Evolutionary conservation across 2,797 vertebrate genomes (phyloP).

Genomic region (Chaetophractus vellerosus): DNA sequence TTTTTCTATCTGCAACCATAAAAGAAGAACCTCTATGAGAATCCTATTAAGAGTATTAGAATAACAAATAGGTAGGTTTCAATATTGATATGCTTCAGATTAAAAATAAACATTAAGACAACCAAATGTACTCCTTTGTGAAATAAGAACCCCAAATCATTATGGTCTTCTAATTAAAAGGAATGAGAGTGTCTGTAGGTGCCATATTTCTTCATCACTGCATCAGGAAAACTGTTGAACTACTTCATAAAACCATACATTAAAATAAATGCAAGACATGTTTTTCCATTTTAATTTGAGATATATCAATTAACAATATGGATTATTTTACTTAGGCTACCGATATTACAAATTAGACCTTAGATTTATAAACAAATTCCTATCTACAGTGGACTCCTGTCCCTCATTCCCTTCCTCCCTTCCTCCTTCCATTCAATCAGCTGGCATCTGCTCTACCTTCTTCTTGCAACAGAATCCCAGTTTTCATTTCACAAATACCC

Average conservation of each 20-base stretch:
- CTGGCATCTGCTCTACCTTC: not conserved
- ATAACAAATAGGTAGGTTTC: slow-evolving; percentile 5
- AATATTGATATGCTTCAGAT: slow-evolving; percentile 30
- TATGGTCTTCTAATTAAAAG: not conserved
- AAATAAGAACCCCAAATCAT: not conserved
- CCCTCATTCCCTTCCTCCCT: not conserved
- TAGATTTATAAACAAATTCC: slow-evolving; percentile 16
- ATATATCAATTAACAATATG: not conserved
- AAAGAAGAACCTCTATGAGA: not conserved
- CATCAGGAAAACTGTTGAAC: not conserved
- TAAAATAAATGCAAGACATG: slow-evolving; percentile 39
- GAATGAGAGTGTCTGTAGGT: not conserved
- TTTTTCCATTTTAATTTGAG: not conserved
- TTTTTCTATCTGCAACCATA: slow-evolving; percentile 31
- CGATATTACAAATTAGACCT: not conserved
- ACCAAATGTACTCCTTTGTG: slow-evolving; percentile 34
- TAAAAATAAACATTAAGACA: slow-evolving; percentile 56
- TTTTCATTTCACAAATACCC: not conserved
- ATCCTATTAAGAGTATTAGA: not conserved
- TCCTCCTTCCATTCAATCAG: not conserved
- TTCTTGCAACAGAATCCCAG: not conserved
- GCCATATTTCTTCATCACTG: not conserved
- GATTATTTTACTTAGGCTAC: slow-evolving; percentile 31
- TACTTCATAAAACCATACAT: slow-evolving; percentile 5
- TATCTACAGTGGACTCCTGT: not conserved